These are phyloP conservation scores for Saguinus imperator DNA, from an alignment of 2,113 vertebrate genomes.

Conservation along the genomic window DNA sequence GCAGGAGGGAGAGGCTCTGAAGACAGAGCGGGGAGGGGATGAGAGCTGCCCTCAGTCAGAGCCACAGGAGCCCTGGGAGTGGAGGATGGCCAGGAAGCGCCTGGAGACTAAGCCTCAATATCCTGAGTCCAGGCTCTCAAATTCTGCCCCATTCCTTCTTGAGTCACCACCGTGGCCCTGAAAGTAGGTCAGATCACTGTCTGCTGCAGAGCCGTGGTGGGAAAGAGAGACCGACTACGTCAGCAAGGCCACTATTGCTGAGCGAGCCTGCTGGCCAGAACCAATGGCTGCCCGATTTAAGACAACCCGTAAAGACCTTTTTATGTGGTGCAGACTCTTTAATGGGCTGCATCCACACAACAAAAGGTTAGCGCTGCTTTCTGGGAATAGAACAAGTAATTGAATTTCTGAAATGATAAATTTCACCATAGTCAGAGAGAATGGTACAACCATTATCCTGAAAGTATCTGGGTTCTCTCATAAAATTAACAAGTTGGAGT, in stretches of 20 bases:
- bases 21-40: not conserved
- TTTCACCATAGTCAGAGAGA: not conserved
- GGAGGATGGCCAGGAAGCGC: not conserved
- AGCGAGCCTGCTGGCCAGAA: not conserved
- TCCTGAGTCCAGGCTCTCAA: not conserved
- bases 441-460: not conserved
- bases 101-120: not conserved
- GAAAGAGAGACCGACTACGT: slow-evolving; percentile 65
- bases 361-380: slow-evolving; percentile 42
- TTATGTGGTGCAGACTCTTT: slow-evolving; percentile 37
- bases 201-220: slow-evolving; percentile 23
- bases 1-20: not conserved
- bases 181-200: slow-evolving; percentile 74
- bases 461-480: not conserved
- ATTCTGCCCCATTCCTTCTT: slow-evolving; percentile 19
- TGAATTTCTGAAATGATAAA: slow-evolving; percentile 50
- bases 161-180: slow-evolving; percentile 25
- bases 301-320: slow-evolving; percentile 55
- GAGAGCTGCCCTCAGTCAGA: not conserved
- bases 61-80: not conserved
- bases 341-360: not conserved
- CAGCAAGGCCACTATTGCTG: slow-evolving; percentile 28
- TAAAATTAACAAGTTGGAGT: slow-evolving; percentile 30
- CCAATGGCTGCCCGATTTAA: slow-evolving; percentile 23
- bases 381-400: slow-evolving; percentile 45